A percentile compares a stretch with the other conserved stretches of the same genome.
These are phyloP conservation scores for Colletes gigas DNA, from an alignment of 1,140 invertebrate genomes.

Conservation along the genomic window DNA sequence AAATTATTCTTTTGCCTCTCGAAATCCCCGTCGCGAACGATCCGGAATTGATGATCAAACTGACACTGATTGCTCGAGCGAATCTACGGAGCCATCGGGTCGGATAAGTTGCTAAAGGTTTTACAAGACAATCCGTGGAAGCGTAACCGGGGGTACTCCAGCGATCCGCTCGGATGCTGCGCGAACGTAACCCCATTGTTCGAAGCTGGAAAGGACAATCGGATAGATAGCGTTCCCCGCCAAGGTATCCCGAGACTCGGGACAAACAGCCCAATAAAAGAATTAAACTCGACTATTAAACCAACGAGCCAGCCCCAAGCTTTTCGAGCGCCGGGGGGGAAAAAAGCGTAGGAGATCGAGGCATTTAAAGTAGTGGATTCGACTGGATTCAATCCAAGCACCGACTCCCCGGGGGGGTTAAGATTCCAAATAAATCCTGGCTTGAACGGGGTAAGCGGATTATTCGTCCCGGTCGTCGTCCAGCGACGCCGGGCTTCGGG, in stretches of 20 bases:
- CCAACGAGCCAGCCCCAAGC: neutral
- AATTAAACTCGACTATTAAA: constrained; percentile 40
- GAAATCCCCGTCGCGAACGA: neutral
- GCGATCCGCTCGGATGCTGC: neutral
- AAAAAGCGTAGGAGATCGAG: constrained; percentile 3
- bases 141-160: neutral
- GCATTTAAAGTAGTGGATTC: constrained; percentile 38
- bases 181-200: neutral
- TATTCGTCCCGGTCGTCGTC: constrained; percentile 32
- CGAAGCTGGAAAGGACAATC: neutral
- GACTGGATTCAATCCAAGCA: constrained; percentile 27
- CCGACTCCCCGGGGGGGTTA: constrained; percentile 11
- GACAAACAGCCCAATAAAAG: constrained; percentile 34
- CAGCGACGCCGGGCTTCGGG: constrained; percentile 17
- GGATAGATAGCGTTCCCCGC: neutral
- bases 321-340: neutral
- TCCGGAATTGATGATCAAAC: neutral
- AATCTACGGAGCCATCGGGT: neutral
- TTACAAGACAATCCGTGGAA: neutral
- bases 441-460: constrained; percentile 42
- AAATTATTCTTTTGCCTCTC: neutral
- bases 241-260: neutral
- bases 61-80: neutral
- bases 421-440: constrained; percentile 50
- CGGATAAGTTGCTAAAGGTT: neutral